These are phyloP conservation scores for Stomatorhinus ivindoensis DNA, from an alignment of 2,113 vertebrate species.

Conservation along the genomic window DNA sequence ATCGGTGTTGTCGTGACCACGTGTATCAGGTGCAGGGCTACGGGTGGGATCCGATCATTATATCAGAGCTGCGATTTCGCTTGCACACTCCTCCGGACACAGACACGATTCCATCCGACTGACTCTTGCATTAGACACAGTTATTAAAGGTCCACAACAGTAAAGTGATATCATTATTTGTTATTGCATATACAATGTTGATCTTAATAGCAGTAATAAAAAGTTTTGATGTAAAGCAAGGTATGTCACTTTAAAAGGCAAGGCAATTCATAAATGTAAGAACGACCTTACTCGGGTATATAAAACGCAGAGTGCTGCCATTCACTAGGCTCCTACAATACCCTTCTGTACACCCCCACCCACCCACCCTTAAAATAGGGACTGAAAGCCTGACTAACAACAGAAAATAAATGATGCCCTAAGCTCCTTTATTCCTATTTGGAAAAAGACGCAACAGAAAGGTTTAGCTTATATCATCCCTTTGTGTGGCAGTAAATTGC, in stretches of 20 bases:
- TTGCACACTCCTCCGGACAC: not conserved
- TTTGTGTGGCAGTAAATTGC: not conserved
- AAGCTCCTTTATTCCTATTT: not conserved
- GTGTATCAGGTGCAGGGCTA: not conserved
- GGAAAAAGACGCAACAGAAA: not conserved
- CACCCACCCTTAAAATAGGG: not conserved
- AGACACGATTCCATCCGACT: not conserved
- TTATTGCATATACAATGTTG: not conserved
- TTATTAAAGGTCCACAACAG: not conserved
- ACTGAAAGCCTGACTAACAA: not conserved
- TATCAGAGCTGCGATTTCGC: not conserved
- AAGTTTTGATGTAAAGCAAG: constrained; percentile 3
- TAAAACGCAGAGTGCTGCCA: not conserved
- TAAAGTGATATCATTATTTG: not conserved
- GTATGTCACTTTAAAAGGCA: not conserved
- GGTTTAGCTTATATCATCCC: not conserved
- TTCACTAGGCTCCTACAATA: constrained; percentile 5
- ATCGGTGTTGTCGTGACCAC: not conserved
- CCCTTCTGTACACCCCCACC: not conserved
- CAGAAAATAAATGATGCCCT: not conserved
- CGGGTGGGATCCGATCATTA: not conserved
- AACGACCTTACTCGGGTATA: not conserved
- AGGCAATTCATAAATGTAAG: not conserved
- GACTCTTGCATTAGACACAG: not conserved
- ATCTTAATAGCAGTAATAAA: not conserved